Base-by-base conservation (phyloP, 1,140 invertebrate species). In the Cryptotermes secundus region DNA sequence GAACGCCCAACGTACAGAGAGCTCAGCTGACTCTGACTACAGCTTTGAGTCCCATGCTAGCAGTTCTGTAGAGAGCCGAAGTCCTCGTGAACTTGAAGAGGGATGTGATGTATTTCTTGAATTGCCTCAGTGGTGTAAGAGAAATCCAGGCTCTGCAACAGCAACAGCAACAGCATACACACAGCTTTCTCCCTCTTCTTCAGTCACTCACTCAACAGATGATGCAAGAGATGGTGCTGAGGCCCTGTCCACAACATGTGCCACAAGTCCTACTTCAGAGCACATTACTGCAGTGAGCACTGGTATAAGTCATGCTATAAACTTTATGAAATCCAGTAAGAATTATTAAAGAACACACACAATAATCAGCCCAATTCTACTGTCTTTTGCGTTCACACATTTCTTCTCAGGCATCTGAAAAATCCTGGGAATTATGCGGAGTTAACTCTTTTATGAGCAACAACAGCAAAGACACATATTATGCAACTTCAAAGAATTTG, bases 31-130 rank as follows among this genome's bases (percentile, higher is more conserved):
- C 59, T 83, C 83, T 31, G 83, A 84, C 26, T 84, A 84, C 80
- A 84, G 84, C 79, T 85, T 85, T 34, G 81, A 82, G 42, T 85
- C 81, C n/a, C 81, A 81, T 79, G 59, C 83, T 19, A 81, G 38
- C 81, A 82, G 81, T 49, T 82, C 81, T 45, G 38, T 82, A 22
- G 81, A 82, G n/a, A 82, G 81, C 9, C 81, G 38, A 4, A 45
- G 36, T 49, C 49, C 49, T 26, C 45, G 59, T 9, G 83, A 83
- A 22, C 59, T 83, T 45, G 83, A 83, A n/a, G 83, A 83, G 26
- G 45, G 35, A 34, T 49, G 53, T 35, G 59, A 83, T 4, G 49
- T 83, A 22, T 83, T 72, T 34, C 34, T 83, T 7, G 83, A 83
- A 34, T 31, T 79, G 24, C 83, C 59, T n/a, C n/a, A 36, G 34